Evolutionary conservation across 2,113 vertebrate genomes (phyloP).

Genomic region (Pollachius pollachius): DNA sequence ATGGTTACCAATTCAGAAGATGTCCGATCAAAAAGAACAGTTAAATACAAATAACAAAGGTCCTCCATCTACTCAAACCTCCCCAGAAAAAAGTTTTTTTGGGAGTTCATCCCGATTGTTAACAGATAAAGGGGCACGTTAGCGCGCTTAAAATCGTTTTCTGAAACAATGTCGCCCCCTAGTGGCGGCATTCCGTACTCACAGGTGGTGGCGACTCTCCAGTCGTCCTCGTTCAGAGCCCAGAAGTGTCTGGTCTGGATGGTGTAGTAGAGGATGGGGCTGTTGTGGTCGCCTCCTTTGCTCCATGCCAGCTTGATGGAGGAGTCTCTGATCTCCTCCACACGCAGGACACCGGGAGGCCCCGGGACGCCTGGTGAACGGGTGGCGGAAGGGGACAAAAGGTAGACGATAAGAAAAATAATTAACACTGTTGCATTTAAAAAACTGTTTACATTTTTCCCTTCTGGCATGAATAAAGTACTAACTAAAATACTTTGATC

Average conservation of each 20-base stretch:
- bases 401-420: no score
- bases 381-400: background rate
- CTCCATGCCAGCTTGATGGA: slow-evolving; percentile 88
- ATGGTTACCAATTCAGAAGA: no score
- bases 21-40: no score
- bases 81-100: no score
- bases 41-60: no score
- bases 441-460: no score
- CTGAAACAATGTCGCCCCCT: slow-evolving; percentile 5
- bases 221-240: slow-evolving; percentile 83
- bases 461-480: no score
- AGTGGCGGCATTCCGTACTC: slow-evolving; percentile 48
- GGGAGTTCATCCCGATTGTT: no score
- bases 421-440: no score
- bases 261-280: slow-evolving; percentile 87
- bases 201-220: slow-evolving; percentile 91
- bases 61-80: no score
- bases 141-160: background rate
- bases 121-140: no score
- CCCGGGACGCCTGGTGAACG: slow-evolving; percentile 84
- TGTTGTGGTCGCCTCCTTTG: slow-evolving; percentile 89
- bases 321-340: slow-evolving; percentile 86
- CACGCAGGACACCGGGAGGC: slow-evolving; percentile 87
- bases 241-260: slow-evolving; percentile 83
- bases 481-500: no score